Evolutionary conservation across 2,888 invertebrate species (phyloP).

Genomic region (Perizoma flavofasciatum): DNA sequence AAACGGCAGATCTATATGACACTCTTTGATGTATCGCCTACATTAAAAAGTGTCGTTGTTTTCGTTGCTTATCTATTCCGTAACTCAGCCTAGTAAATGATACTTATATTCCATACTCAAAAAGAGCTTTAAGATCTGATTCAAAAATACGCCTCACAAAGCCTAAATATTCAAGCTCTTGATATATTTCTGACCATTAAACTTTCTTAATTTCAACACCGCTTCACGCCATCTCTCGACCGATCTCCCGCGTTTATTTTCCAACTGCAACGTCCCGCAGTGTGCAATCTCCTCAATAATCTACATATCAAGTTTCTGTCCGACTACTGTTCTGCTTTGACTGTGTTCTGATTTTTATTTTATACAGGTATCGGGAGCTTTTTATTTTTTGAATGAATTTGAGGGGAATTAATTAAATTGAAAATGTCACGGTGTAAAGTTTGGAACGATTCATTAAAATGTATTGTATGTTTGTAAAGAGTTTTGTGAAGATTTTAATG

Average conservation of each 20-base stretch:
- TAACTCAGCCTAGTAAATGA: too few relatives aligned
- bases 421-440: slow-evolving; percentile 33
- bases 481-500: neutral
- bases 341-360: slow-evolving; percentile 40
- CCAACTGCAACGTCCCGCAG: slow-evolving; percentile 24
- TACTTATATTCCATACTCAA: too few relatives aligned
- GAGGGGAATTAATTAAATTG: slow-evolving; percentile 38
- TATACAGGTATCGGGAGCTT: slow-evolving; percentile 13
- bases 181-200: slow-evolving; percentile 20
- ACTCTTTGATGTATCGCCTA: too few relatives aligned
- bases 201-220: slow-evolving; percentile 20
- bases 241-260: slow-evolving; percentile 28
- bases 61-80: too few relatives aligned
- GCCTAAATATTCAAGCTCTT: neutral
- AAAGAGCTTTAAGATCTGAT: neutral
- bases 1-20: too few relatives aligned
- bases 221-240: slow-evolving; percentile 27
- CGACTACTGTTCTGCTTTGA: slow-evolving; percentile 69
- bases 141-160: neutral
- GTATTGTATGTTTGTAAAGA: neutral
- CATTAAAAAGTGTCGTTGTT: too few relatives aligned
- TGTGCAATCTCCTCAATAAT: slow-evolving; percentile 63
- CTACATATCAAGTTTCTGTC: slow-evolving; percentile 67
- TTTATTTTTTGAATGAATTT: slow-evolving; percentile 30
- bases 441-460: slow-evolving; percentile 29